These are phyloP conservation scores for Hystrix cristata DNA, from an alignment of 2,113 vertebrate species.

Conservation along the genomic window DNA sequence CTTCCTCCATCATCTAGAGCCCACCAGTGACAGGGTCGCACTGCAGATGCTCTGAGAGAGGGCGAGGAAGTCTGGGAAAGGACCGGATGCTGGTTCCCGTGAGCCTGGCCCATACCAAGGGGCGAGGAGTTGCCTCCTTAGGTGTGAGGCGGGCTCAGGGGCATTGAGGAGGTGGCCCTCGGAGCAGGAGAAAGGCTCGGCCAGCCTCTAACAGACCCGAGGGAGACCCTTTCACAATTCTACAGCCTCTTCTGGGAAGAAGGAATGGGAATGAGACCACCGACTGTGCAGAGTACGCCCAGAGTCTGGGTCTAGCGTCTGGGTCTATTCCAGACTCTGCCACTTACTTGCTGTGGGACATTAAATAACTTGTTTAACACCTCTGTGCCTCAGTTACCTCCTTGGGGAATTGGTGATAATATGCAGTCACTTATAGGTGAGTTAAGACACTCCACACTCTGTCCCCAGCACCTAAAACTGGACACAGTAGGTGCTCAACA, in stretches of 20 bases:
- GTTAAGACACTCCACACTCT: background rate
- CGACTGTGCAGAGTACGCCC: background rate
- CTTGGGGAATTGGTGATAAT: background rate
- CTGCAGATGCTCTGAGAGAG: background rate
- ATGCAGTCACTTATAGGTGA: background rate
- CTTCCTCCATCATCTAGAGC: background rate
- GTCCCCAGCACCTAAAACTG: background rate
- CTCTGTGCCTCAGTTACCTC: slow-evolving; percentile 9
- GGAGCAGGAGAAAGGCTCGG: background rate
- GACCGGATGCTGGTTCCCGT: background rate
- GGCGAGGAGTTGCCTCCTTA: background rate
- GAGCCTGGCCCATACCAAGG: background rate
- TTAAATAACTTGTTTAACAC: background rate
- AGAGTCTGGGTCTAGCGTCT: background rate
- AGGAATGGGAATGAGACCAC: background rate
- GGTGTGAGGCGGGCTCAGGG: background rate
- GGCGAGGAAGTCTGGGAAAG: background rate
- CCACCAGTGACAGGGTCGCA: background rate
- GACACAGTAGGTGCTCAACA: background rate
- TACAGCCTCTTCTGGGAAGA: background rate
- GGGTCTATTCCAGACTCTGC: background rate
- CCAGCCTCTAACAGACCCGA: background rate
- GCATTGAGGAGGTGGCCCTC: background rate
- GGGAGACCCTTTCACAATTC: background rate
- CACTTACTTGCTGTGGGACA: background rate